Percentiles rank a stretch among this genome's conserved stretches.
Evolutionary conservation across 2,113 vertebrate species (phyloP).

Genomic region (Eulemur rufifrons): DNA sequence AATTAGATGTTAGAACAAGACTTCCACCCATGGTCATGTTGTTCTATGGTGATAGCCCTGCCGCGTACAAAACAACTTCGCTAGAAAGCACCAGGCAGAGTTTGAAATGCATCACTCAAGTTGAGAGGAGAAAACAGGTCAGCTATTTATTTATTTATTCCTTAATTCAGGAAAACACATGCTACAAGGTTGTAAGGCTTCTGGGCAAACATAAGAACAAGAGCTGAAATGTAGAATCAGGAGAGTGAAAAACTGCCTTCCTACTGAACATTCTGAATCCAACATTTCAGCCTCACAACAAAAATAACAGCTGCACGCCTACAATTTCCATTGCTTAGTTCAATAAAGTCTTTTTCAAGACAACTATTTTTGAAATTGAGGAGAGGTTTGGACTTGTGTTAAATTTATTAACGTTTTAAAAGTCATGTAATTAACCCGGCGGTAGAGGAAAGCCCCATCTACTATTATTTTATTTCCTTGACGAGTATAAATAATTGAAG

Average conservation of each 20-base stretch:
- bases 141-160: constrained; percentile 23
- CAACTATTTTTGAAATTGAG: constrained; percentile 46
- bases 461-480: constrained; percentile 67
- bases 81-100: not conserved
- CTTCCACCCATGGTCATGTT: not conserved
- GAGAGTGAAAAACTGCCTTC: not conserved
- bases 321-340: constrained; percentile 52
- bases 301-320: not conserved
- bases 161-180: not conserved
- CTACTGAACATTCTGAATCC: not conserved
- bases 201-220: constrained; percentile 24
- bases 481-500: constrained; percentile 86
- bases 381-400: constrained; percentile 33
- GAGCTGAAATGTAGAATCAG: not conserved
- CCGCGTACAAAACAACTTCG: not conserved
- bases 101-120: not conserved
- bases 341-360: constrained; percentile 2
- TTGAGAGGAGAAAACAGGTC: not conserved
- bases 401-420: constrained; percentile 79
- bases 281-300: not conserved
- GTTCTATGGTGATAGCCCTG: not conserved
- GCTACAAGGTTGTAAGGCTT: not conserved
- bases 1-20: constrained; percentile 6
- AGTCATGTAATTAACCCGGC: constrained; percentile 64
- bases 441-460: constrained; percentile 32